Conservation (phyloP, 2,113 vertebrate species). For the Cavia aperea region DNA sequence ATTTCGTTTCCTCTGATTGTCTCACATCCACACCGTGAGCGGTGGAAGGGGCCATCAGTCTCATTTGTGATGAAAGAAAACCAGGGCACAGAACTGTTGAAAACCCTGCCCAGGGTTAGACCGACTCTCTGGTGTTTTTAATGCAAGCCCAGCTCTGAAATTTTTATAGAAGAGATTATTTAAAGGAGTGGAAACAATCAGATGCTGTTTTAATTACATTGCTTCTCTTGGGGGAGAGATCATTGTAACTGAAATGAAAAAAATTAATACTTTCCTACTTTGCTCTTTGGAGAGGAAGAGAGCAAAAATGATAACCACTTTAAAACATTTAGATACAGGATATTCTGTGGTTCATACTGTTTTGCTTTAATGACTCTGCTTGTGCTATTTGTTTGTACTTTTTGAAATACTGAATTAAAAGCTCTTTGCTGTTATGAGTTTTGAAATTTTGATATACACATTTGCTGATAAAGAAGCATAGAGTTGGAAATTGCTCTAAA, state of each 20-base stretch:
- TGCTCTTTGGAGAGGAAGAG: slow-evolving; percentile 14
- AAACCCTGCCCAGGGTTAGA: neutral
- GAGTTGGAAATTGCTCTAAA: neutral
- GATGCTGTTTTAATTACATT: slow-evolving; percentile 39
- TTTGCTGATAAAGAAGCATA: neutral
- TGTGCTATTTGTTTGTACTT: slow-evolving; percentile 2
- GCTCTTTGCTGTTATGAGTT: slow-evolving; percentile 34
- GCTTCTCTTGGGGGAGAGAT: neutral
- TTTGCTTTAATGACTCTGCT: slow-evolving; percentile 16
- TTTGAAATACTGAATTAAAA: slow-evolving; percentile 32
- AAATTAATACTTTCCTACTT: slow-evolving; percentile 17
- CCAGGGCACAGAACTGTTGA: neutral
- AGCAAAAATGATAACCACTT: neutral
- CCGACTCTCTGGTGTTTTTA: slow-evolving; percentile 20
- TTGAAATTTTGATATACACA: neutral
- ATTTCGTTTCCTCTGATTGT: neutral
- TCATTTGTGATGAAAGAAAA: neutral
- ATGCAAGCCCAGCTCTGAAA: neutral
- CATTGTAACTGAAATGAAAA: slow-evolving; percentile 18
- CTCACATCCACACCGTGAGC: neutral
- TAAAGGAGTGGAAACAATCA: slow-evolving; percentile 12
- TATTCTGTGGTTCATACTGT: neutral
- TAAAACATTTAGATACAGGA: neutral
- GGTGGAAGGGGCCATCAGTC: neutral
- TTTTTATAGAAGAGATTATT: slow-evolving; percentile 28